A percentile compares a stretch with the other conserved stretches of the same genome.
phyloP scores from a whole-genome alignment of 2,888 invertebrate genomes.

The Nebria salina region DNA sequence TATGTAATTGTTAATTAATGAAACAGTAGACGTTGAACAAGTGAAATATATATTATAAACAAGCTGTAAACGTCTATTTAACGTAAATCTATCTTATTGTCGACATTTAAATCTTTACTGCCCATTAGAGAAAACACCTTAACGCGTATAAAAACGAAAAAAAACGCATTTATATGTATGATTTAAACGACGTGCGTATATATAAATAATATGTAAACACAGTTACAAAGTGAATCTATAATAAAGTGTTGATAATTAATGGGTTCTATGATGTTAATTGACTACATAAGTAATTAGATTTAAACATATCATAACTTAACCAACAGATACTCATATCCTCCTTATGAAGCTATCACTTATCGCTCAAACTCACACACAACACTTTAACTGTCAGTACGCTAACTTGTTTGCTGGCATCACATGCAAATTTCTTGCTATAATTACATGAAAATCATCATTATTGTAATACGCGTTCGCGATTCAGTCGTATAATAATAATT shows the following conservation, averaged over 20 bases:
- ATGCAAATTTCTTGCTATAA: constrained; percentile 6
- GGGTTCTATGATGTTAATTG: constrained; percentile 27
- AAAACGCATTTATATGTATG: background rate
- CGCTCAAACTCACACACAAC: constrained; percentile 18
- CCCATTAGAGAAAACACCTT: constrained; percentile 17
- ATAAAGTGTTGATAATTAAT: constrained; percentile 25
- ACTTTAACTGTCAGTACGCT: constrained; percentile 16
- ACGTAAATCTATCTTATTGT: background rate
- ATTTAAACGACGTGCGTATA: background rate
- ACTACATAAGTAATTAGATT: constrained; percentile 28
- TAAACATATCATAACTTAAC: constrained; percentile 26
- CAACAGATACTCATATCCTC: background rate
- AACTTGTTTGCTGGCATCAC: constrained; percentile 4
- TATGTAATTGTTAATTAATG: too few species aligned
- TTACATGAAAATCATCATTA: background rate
- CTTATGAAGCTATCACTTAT: constrained; percentile 19
- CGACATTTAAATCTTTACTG: constrained; percentile 18
- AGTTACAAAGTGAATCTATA: constrained; percentile 21
- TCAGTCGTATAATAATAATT: background rate
- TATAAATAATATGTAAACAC: background rate
- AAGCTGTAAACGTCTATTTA: background rate
- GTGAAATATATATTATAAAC: background rate
- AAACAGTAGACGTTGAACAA: background rate
- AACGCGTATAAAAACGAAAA: background rate
- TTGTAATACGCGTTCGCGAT: background rate